Percentiles rank a stretch among this genome's conserved stretches.
Conservation (phyloP, 2,888 invertebrate genomes). For the Chrysolina oricalcia region DNA sequence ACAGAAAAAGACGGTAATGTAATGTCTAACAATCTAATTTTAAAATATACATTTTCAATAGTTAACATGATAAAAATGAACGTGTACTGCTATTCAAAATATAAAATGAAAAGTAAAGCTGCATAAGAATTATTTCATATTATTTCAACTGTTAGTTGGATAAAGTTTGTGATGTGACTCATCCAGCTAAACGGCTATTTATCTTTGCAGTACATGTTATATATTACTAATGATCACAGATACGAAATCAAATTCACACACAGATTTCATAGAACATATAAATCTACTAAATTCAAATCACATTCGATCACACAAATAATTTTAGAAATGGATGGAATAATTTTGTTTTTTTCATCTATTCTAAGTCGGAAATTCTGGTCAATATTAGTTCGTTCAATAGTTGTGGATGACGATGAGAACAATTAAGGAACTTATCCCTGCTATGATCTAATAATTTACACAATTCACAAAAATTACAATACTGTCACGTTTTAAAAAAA, state of each 20-base stretch:
- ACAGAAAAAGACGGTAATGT: neutral
- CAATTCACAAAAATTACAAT: constrained; percentile 17
- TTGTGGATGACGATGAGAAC: constrained; percentile 9
- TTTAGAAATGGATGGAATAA: constrained; percentile 14
- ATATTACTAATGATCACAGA: constrained; percentile 43
- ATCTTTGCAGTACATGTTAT: constrained; percentile 34
- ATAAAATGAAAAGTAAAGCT: constrained; percentile 9
- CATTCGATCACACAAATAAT: constrained; percentile 14
- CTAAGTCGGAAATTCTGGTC: neutral
- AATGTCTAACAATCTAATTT: constrained; percentile 14
- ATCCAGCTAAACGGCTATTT: constrained; percentile 24
- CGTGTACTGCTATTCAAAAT: constrained; percentile 25
- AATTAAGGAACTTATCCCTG: neutral
- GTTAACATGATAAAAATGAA: constrained; percentile 37
- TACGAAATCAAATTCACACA: constrained; percentile 36
- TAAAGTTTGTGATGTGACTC: constrained; percentile 14
- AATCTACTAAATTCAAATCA: constrained; percentile 9
- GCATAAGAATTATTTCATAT: constrained; percentile 3
- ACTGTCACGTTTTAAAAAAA: constrained; percentile 2
- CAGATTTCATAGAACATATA: neutral
- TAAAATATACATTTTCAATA: constrained; percentile 37
- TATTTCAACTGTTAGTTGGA: neutral
- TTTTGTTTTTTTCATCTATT: constrained; percentile 2
- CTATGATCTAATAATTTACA: constrained; percentile 15
- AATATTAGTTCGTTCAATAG: constrained; percentile 8